Evolutionary conservation across 2,797 vertebrate genomes (phyloP).

Genomic region (Cygnus olor): DNA sequence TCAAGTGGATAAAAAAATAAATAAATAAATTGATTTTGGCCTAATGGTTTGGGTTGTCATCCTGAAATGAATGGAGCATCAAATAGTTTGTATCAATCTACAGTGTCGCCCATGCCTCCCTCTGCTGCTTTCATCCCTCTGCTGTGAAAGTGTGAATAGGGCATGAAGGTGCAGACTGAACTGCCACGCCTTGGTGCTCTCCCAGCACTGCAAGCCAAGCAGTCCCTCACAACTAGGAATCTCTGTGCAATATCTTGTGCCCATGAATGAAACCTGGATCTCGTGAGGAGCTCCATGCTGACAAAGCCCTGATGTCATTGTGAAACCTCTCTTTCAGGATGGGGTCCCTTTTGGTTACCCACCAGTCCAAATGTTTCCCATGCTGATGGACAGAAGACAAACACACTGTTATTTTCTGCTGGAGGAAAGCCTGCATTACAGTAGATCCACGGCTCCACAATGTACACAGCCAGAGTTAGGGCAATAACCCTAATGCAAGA

Average conservation of each 20-base stretch:
- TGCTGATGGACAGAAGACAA: not conserved
- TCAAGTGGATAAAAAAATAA: not conserved
- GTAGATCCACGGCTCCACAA: not conserved
- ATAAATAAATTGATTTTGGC: not conserved
- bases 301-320: not conserved
- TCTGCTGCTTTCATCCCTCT: not conserved
- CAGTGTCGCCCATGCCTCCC: not conserved
- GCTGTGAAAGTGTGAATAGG: not conserved
- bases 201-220: not conserved
- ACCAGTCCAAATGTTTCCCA: not conserved
- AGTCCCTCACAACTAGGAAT: not conserved
- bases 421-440: not conserved
- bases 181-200: not conserved
- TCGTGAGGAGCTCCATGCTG: not conserved
- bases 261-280: not conserved
- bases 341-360: not conserved
- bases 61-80: not conserved
- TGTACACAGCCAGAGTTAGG: not conserved
- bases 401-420: not conserved
- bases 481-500: constrained; percentile 40
- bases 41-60: not conserved
- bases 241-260: fast-evolving
- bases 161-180: not conserved
- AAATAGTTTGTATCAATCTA: not conserved
- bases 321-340: not conserved